These are phyloP conservation scores for Volucella inflata DNA, from an alignment of 2,888 invertebrate species.

Conservation along the genomic window DNA sequence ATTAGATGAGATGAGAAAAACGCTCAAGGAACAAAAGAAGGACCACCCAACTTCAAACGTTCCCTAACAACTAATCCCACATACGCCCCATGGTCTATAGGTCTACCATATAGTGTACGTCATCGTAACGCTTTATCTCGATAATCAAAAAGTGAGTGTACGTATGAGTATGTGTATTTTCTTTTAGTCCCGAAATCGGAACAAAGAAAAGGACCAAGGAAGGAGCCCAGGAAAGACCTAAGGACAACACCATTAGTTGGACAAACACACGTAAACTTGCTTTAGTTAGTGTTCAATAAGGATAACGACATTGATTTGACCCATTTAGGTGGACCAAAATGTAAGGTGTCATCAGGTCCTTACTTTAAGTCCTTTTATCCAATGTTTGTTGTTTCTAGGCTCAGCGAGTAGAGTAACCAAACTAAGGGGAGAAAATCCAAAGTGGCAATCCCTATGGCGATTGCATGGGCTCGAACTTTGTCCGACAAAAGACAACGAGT, in stretches of 20 bases:
- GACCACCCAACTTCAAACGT: constrained; percentile 38
- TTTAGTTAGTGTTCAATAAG: constrained; percentile 25
- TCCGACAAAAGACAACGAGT: constrained; percentile 16
- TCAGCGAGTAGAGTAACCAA: background rate
- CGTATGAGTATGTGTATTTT: constrained; percentile 22
- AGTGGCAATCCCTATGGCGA: too few species aligned
- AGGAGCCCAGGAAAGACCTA: constrained; percentile 26
- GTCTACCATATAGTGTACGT: background rate
- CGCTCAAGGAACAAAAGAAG: constrained; percentile 40
- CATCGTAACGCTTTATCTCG: too few species aligned
- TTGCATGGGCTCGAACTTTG: background rate
- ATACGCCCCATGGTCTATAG: background rate
- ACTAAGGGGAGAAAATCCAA: background rate
- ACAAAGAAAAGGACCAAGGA: constrained; percentile 13
- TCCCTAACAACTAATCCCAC: constrained; percentile 50
- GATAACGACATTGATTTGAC: constrained; percentile 68
- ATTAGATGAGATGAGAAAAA: constrained; percentile 10
- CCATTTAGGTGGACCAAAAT: constrained; percentile 34
- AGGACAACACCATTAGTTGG: constrained; percentile 73
- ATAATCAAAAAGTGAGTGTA: constrained; percentile 31
- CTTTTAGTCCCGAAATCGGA: constrained; percentile 15
- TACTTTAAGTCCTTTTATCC: constrained; percentile 59
- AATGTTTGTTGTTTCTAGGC: constrained; percentile 57
- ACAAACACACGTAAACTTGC: constrained; percentile 54
- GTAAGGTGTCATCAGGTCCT: constrained; percentile 49